Evolutionary conservation across 2,797 vertebrate species (phyloP).

Genomic region (Phrynocephalus vlangalii): DNA sequence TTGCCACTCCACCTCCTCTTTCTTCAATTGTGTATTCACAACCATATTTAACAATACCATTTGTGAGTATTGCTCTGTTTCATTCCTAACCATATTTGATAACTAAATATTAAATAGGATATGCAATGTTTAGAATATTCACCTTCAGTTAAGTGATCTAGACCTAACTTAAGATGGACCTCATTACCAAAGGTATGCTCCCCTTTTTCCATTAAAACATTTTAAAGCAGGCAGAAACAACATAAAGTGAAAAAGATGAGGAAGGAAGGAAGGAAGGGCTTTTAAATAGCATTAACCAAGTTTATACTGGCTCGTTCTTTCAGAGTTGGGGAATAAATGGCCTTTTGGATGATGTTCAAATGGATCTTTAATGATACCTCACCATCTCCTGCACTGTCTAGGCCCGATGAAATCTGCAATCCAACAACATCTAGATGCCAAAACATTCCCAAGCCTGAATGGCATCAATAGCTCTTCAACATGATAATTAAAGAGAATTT

Average conservation of each 20-base stretch:
- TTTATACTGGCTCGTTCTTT: neutral
- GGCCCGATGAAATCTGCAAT: too few species aligned
- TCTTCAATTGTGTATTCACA: too few species aligned
- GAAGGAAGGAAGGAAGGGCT: neutral
- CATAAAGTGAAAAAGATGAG: too few species aligned
- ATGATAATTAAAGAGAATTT: neutral
- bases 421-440: too few species aligned
- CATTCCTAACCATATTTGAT: slow-evolving; percentile 10
- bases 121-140: slow-evolving; percentile 24
- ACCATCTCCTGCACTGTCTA: too few species aligned
- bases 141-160: neutral
- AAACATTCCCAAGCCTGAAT: too few species aligned
- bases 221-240: neutral
- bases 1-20: too few species aligned
- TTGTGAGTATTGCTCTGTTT: too few species aligned
- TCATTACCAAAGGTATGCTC: neutral
- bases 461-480: neutral
- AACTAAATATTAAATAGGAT: slow-evolving; percentile 35
- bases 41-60: too few species aligned
- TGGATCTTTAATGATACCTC: too few species aligned
- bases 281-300: neutral
- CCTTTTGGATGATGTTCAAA: too few species aligned
- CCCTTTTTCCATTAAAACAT: neutral
- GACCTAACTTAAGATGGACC: neutral
- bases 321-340: neutral